Base-by-base conservation (phyloP, 1,140 invertebrate genomes). In the Apocrypta bakeri region DNA sequence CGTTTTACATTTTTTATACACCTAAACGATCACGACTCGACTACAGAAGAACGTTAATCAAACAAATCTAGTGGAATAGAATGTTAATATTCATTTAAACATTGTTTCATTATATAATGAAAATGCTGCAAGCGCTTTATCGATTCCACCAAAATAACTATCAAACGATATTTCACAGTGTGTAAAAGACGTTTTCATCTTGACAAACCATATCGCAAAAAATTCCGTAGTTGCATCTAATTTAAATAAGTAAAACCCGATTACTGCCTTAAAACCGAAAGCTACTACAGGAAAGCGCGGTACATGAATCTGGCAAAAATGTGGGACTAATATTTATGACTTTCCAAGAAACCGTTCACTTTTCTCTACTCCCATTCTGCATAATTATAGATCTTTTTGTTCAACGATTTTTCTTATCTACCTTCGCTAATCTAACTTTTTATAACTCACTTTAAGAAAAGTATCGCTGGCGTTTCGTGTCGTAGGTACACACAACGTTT, bases 1-100 rank as follows among this genome's bases (percentile, higher is more conserved):
- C 27, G 27, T 66, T 66, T 66, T 66, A 11, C 27, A 66, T 66
- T 66, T 66, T 66, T 27, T 25, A 42, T 56, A 66, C 63, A 66
- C 63, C n/a, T 9, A 66, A 66, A 66, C 24, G 63, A 66, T 11
- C 27, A 66, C 24, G n/a, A 64, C 25, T 9, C n/a, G 25, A 24
- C 21, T 64, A 7, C 25, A 17, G 42, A 42, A 1, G 40, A 42
- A n/a, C n/a, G n/a, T n/a, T n/a, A n/a, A n/a, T n/a, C n/a, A n/a
- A n/a, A n/a, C n/a, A n/a, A n/a, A n/a, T n/a, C n/a, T n/a, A n/a
- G n/a, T n/a, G n/a, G n/a, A n/a, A n/a, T n/a, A n/a, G n/a, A n/a
- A n/a, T n/a, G n/a, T n/a, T n/a, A n/a, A n/a, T n/a, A n/a, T n/a
- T n/a, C n/a, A n/a, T n/a, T n/a, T n/a, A n/a, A n/a, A n/a, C n/a